Evolutionary conservation across 2,797 vertebrate genomes (phyloP), one percentile per base, ranked within the genome.

Genomic region (Uromys caudimaculatus): DNA sequence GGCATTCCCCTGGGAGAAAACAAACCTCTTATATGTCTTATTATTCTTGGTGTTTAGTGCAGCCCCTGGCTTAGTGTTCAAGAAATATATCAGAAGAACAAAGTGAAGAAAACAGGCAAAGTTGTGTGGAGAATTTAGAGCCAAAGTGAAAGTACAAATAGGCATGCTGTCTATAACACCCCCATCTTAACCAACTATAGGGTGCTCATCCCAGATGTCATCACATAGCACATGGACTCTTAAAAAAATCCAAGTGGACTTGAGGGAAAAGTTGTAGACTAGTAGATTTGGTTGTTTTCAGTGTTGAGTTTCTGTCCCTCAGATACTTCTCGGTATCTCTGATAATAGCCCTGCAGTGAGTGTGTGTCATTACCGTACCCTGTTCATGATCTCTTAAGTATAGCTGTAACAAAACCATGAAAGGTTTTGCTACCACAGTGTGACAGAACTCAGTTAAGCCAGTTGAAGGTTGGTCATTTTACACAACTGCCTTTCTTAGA

Each of bases 401-500:
- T 87, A 98, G 96, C 95, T 97, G 88, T 85, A 97, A 86, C 29
- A 41, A 97, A 96, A 93, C 93, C 95, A 56, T 58, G 93, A 90
- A 83, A 75, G 47, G 44, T n/a, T 97, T 97, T 64, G 29, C 27
- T 77, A 87, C 86, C 85, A 97, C 96, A 96, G 92, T 83, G 92
- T 89, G 94, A 95, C 71, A 95, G 93, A 94, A 64, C n/a, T 94
- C 76, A 83, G 86, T 60, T 56, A 81, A 96, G 93, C 85, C 97
- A 97, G 97, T 96, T 92, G 97, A 97, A 98, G 97, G 92, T 91
- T 94, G 97, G 96, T 95, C 16, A 82, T 94, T 98, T 91, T 97
- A 98, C 97, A 97, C 97, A 96, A 98, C 67, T 88, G 93, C 95
- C 97, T 98, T 98, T 97, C 98, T 98, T 95, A 97, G 95, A 96